phyloP scores from a whole-genome alignment of 2,888 invertebrate species.

The Drosophila prolongata region DNA sequence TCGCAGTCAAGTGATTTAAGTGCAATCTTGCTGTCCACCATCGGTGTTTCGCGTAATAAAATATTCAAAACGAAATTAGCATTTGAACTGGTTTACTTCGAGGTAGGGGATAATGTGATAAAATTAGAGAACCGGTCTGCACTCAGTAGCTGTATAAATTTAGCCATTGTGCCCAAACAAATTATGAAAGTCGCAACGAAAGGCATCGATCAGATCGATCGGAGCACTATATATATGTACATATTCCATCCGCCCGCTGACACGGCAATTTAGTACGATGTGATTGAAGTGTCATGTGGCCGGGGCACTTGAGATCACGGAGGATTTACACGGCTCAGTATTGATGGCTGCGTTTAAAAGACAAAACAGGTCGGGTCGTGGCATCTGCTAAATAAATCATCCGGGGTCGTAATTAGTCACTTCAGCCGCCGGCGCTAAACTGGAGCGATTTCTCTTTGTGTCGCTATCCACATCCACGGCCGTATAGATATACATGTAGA shows the following conservation, averaged over 20 bases:
- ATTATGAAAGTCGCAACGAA: conserved; percentile 41
- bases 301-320: conserved; percentile 30
- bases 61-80: conserved; percentile 48
- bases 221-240: background rate
- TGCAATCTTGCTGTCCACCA: conserved; percentile 37
- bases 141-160: conserved; percentile 71
- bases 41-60: conserved; percentile 36
- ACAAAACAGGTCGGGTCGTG: conserved; percentile 54
- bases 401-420: conserved; percentile 78
- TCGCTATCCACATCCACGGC: background rate
- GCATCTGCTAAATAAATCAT: conserved; percentile 77
- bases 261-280: conserved; percentile 40
- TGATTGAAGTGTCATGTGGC: conserved; percentile 31
- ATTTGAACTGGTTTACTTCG: conserved; percentile 49
- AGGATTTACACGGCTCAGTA: conserved; percentile 33
- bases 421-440: conserved; percentile 67
- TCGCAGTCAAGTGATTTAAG: conserved; percentile 30
- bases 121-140: conserved; percentile 36
- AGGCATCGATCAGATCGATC: conserved; percentile 33
- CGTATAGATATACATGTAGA: conserved; percentile 31
- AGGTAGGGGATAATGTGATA: conserved; percentile 10
- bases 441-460: conserved; percentile 76
- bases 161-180: conserved; percentile 43
- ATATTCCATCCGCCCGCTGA: conserved; percentile 35
- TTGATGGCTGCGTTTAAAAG: conserved; percentile 70